Base-by-base conservation (phyloP, 2,797 vertebrate genomes). In the Atherinosoma microstoma region DNA sequence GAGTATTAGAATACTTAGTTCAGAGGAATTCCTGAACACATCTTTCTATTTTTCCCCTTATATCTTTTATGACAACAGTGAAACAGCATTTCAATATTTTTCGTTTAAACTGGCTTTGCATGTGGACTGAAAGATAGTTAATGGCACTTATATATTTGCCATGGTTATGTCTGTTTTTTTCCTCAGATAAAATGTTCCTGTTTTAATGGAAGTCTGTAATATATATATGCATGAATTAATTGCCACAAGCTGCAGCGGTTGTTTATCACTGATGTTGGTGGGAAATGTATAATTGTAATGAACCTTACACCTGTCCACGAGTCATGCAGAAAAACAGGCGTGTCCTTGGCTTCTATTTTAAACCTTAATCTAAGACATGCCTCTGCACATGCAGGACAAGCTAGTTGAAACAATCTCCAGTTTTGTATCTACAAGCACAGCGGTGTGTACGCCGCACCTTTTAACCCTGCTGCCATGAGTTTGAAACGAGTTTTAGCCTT, bases 261-360 rank as follows among this genome's bases (percentile, higher is more conserved):
- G 15, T 42, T 64, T 61, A 65, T 35, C 16, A 58, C 30, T 29
- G 18, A 49, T 60, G 38, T 59, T 56, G 16, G 38, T 15, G 40
- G 11, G 24, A 27, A 27, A 27, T 27, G 24, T 27, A 27, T 27
- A 27, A 27, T 27, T 27, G 24, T 2, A 66, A 11, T 27, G 6
- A 32, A 32, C 32, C 32, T 32, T 32, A 32, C 6, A 32, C 6
- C 24, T 27, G 24, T 27, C 24, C 54, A 73, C 13, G 56, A 64
- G 22, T 70, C 73, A 51, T 1, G 29, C 2, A 64, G 15, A 58
- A 8, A 6, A 47, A 73, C 10, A 58, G 53, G 54, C 29, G 56
- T 63, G 64, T 61, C 47, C 62, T 20, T 38, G 42, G 67, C 51
- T 42, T 73, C 40, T 27, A 40, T 67, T 61, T 59, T 58, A 27